Percentiles rank a stretch among this genome's conserved stretches.
These are phyloP conservation scores for Mantis religiosa DNA, from an alignment of 2,888 invertebrate species.

Conservation along the genomic window DNA sequence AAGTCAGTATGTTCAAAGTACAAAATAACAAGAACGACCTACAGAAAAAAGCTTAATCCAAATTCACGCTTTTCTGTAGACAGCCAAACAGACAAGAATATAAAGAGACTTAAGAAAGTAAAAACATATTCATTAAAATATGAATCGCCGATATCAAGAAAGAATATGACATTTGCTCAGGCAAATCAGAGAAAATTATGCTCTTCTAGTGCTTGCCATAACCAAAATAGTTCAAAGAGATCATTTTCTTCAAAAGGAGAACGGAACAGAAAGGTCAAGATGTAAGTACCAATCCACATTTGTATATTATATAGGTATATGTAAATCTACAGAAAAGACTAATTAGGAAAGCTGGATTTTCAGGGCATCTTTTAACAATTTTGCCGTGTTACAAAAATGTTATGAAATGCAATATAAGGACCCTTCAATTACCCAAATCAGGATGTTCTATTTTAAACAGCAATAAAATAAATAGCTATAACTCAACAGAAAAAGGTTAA, in stretches of 20 bases:
- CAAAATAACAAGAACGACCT: slow-evolving; percentile 12
- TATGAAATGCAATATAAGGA: too few relatives aligned
- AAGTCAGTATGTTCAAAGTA: slow-evolving; percentile 22
- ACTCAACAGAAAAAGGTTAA: too few relatives aligned
- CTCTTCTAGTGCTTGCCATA: background rate
- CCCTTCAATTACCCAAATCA: too few relatives aligned
- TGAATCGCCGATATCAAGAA: background rate
- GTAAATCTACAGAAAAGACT: too few relatives aligned
- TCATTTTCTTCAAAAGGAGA: background rate
- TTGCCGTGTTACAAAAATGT: too few relatives aligned
- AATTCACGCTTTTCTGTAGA: slow-evolving; percentile 11
- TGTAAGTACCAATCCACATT: slow-evolving; percentile 12
- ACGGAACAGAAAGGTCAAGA: slow-evolving; percentile 12
- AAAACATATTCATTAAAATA: slow-evolving; percentile 24
- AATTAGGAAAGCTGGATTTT: too few relatives aligned
- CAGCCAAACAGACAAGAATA: slow-evolving; percentile 1
- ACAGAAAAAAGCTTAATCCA: background rate
- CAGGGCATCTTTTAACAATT: too few relatives aligned
- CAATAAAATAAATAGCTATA: too few relatives aligned
- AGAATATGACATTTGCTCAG: background rate
- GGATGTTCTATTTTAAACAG: too few relatives aligned
- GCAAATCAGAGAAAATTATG: background rate
- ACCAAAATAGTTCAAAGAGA: background rate
- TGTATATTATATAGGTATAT: too few relatives aligned
- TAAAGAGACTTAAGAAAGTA: slow-evolving; percentile 15